phyloP scores from a whole-genome alignment of 2,797 vertebrate genomes.

The Pipistrellus nathusii region DNA sequence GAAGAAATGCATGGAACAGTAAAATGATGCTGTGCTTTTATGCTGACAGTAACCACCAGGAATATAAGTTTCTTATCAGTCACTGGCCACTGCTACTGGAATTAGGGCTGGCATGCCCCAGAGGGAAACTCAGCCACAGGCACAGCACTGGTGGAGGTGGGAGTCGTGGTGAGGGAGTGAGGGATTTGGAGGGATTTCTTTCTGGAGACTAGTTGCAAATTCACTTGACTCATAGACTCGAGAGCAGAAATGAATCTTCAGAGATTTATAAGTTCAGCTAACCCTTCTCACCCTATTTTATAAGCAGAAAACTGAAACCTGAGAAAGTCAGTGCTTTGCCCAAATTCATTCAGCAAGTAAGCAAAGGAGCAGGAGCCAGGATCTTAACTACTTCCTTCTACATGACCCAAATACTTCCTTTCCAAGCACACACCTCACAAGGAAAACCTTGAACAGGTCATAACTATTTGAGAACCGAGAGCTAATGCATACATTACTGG shows the following conservation, averaged over 20 bases:
- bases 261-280: constrained; percentile 37
- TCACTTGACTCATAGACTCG: background rate
- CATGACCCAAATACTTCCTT: background rate
- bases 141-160: background rate
- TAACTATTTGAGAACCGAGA: background rate
- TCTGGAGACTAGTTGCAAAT: constrained; percentile 35
- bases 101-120: background rate
- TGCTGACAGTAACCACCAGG: constrained; percentile 54
- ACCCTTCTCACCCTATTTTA: background rate
- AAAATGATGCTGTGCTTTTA: constrained; percentile 67
- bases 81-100: constrained; percentile 4
- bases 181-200: constrained; percentile 18
- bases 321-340: background rate
- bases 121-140: background rate
- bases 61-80: constrained; percentile 62
- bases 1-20: constrained; percentile 77
- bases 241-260: constrained; percentile 27
- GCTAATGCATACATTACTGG: background rate
- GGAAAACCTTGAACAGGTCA: background rate
- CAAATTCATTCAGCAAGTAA: constrained; percentile 13
- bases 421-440: background rate
- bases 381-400: background rate
- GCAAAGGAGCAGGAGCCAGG: background rate
- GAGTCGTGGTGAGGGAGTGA: no score
- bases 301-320: constrained; percentile 15